These are phyloP conservation scores for Arctocebus calabarensis DNA, from an alignment of 2,797 vertebrate species.

Conservation along the genomic window DNA sequence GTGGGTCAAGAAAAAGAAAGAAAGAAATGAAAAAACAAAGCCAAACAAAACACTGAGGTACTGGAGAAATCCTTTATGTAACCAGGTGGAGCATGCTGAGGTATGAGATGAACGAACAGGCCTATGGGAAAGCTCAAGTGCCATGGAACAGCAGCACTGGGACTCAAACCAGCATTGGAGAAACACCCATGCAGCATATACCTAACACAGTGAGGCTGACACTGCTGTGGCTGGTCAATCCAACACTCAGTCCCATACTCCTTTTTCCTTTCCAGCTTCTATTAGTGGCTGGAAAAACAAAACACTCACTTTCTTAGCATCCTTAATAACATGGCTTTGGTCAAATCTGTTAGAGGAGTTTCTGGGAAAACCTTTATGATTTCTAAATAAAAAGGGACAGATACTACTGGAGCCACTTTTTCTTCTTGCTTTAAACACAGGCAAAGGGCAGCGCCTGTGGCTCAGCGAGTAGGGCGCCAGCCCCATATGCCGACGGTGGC, in stretches of 20 bases:
- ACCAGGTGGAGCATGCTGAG: neutral
- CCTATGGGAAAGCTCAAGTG: neutral
- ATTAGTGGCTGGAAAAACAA: neutral
- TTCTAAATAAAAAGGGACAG: constrained; percentile 23
- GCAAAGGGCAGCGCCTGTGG: neutral
- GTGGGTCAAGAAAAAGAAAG: neutral
- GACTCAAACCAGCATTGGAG: neutral
- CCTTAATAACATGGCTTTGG: neutral
- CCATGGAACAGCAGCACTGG: neutral
- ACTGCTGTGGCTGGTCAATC: neutral
- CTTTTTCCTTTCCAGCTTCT: neutral
- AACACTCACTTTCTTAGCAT: neutral
- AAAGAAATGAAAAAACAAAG: neutral
- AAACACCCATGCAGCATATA: neutral
- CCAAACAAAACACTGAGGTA: neutral
- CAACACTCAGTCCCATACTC: neutral
- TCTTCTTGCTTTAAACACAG: neutral
- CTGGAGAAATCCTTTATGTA: neutral
- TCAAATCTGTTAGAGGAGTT: neutral
- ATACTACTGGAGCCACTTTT: neutral
- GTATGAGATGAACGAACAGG: neutral
- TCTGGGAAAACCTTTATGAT: neutral
- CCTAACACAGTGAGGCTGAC: neutral
- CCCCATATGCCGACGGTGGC: too few species aligned
- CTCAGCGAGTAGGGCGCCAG: too few species aligned